Percentiles rank a stretch among this genome's conserved stretches.
Evolutionary conservation across 2,888 invertebrate genomes (phyloP).

Genomic region (Therioaphis trifolii): DNA sequence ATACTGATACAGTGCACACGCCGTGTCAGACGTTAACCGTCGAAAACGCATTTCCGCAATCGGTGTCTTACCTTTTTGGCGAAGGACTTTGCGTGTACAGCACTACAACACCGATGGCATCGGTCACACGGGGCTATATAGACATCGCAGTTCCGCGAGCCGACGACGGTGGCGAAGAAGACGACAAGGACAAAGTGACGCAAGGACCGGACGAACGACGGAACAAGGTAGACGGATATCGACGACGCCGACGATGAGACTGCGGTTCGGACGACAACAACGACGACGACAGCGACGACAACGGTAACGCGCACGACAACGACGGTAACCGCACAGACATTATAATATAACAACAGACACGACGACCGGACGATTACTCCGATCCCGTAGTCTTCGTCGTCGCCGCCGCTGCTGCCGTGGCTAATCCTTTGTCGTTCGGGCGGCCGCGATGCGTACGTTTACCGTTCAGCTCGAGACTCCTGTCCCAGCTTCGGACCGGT

Average conservation of each 20-base stretch:
- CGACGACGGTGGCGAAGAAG: background rate
- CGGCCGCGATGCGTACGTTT: too few relatives aligned
- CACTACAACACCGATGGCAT: constrained; percentile 1
- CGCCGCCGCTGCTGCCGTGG: background rate
- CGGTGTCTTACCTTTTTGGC: constrained; percentile 37
- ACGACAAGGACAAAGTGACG: background rate
- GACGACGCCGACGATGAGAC: constrained; percentile 9
- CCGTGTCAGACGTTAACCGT: background rate
- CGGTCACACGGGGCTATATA: constrained; percentile 45
- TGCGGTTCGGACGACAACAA: background rate
- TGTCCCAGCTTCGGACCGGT: background rate
- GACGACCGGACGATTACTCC: constrained; percentile 28
- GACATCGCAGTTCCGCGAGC: background rate
- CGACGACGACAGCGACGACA: background rate
- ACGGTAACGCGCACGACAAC: constrained; percentile 12
- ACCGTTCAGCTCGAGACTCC: too few relatives aligned
- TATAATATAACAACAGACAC: constrained; percentile 13
- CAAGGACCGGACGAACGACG: background rate
- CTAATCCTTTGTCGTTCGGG: too few relatives aligned
- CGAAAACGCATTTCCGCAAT: too few relatives aligned
- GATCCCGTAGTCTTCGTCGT: background rate
- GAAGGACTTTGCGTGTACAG: background rate
- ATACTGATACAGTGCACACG: background rate
- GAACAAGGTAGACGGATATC: too few relatives aligned
- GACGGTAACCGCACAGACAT: constrained; percentile 51